Evolutionary conservation across 2,888 invertebrate genomes (phyloP).

Genomic region (Volucella zonaria): DNA sequence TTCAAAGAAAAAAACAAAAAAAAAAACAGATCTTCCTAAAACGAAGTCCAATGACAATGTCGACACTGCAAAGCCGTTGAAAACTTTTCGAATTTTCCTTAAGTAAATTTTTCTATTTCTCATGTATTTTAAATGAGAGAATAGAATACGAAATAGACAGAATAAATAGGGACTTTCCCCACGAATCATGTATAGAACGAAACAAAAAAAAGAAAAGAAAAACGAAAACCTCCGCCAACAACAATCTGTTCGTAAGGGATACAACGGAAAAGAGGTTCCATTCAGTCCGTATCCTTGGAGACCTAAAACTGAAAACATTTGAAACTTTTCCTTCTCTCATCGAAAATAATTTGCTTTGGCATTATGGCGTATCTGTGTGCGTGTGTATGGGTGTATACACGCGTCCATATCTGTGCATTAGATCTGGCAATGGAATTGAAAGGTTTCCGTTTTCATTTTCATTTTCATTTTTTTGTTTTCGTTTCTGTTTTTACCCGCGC

Average conservation of each 20-base stretch:
- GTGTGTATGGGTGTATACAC: neutral
- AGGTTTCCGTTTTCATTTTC: slow-evolving; percentile 32
- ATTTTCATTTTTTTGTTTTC: too few species aligned
- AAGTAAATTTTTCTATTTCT: slow-evolving; percentile 54
- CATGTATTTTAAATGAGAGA: slow-evolving; percentile 53
- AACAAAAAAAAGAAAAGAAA: neutral
- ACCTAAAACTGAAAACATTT: slow-evolving; percentile 49
- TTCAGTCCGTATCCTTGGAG: slow-evolving; percentile 25
- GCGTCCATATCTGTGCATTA: slow-evolving; percentile 2
- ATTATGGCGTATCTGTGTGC: neutral
- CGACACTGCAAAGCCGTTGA: slow-evolving; percentile 8
- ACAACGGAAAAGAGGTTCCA: slow-evolving; percentile 17
- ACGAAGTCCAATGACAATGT: neutral
- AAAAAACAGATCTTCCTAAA: neutral
- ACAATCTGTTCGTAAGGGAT: slow-evolving; percentile 8
- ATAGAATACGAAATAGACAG: slow-evolving; percentile 9
- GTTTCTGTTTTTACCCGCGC: slow-evolving; percentile 18
- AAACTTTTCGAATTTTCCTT: slow-evolving; percentile 58
- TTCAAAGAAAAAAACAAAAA: neutral
- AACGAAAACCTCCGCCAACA: neutral
- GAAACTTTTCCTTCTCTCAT: slow-evolving; percentile 40
- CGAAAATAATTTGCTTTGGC: slow-evolving; percentile 32
- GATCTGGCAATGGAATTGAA: slow-evolving; percentile 41
- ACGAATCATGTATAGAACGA: neutral
- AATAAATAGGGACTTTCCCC: slow-evolving; percentile 18